Base-by-base conservation (phyloP, 2,888 invertebrate genomes). In the Urechis unicinctus region DNA sequence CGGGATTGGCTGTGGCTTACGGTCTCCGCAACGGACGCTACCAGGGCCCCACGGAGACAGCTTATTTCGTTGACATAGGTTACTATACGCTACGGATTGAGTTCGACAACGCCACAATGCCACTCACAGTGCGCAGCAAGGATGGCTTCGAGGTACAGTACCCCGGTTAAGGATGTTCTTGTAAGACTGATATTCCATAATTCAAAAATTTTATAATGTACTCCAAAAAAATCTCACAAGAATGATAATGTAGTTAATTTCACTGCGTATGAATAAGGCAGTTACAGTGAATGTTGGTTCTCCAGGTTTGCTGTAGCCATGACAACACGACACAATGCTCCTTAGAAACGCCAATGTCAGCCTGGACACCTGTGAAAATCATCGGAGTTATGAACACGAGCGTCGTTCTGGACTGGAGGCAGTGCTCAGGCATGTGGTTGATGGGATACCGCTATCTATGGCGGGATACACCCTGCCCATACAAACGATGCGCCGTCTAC, bases 1-100 rank as follows among this genome's bases (percentile, higher is more conserved):
- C 67, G 3, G 66, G 62, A n/a, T 57, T 70, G 2, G 46, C 62
- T 21, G 61, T 70, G 5, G 68, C 66, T 13, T 68, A 69, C 49
- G 62, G 64, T 46, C 53, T 44, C 49, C 55, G 45, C 22, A 56
- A 55, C 4, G 59, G 62, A 4, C 56, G 57, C 28, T 67, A 55
- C 57, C 64, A 65, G 50, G 69, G 68, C 3, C 68, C 70, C n/a
- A 45, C 55, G 28, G 57, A 64, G 3, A 53, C 61, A 22, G 22
- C 21, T 1, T 48, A 36, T n/a, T 17, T 36, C 29, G 21, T 53
- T n/a, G 46, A 53, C 45, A 3, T 17, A 17, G 26, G 17, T 24
- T 41, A 50, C 30, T 17, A 13, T 22, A 3, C 25, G 50, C 21
- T 50, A 24, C 29, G 2, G 24, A 4, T 50, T 29, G 25, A 31